phyloP scores from a whole-genome alignment of 2,113 vertebrate species.

The Paraplagusia blochii region DNA sequence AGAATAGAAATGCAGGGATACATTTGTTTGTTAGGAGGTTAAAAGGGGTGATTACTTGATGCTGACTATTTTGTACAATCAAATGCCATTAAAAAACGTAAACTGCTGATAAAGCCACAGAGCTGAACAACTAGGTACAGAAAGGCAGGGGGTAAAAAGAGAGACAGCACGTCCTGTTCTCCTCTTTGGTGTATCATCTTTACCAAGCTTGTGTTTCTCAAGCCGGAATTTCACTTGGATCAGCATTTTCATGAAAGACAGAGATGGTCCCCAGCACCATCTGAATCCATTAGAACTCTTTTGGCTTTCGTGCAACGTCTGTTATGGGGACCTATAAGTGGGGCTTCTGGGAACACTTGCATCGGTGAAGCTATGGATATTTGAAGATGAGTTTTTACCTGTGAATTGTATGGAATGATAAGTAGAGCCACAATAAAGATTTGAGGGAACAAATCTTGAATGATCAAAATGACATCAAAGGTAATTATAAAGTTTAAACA shows the following conservation, averaged over 20 bases:
- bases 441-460: not conserved
- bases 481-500: too few species aligned
- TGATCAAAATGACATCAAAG: too few species aligned
- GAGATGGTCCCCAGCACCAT: conserved; percentile 42
- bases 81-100: conserved; percentile 59
- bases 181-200: conserved; percentile 61
- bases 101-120: conserved; percentile 65
- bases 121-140: conserved; percentile 58
- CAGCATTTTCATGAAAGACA: conserved; percentile 69
- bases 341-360: not conserved
- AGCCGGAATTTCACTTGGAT: conserved; percentile 53
- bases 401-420: conserved; percentile 1
- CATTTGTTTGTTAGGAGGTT: conserved; percentile 4
- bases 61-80: conserved; percentile 72
- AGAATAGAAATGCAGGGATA: conserved; percentile 59
- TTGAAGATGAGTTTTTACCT: conserved; percentile 5
- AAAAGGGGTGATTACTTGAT: conserved; percentile 45
- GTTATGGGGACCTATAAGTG: conserved; percentile 46
- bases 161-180: conserved; percentile 40
- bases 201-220: conserved; percentile 63
- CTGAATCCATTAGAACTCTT: conserved; percentile 51
- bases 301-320: conserved; percentile 57
- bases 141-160: conserved; percentile 10
- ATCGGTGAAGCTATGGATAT: not conserved
- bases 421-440: conserved; percentile 1